Evolutionary conservation across 2,888 invertebrate genomes (phyloP).

Genomic region (Cheilosia grossa): DNA sequence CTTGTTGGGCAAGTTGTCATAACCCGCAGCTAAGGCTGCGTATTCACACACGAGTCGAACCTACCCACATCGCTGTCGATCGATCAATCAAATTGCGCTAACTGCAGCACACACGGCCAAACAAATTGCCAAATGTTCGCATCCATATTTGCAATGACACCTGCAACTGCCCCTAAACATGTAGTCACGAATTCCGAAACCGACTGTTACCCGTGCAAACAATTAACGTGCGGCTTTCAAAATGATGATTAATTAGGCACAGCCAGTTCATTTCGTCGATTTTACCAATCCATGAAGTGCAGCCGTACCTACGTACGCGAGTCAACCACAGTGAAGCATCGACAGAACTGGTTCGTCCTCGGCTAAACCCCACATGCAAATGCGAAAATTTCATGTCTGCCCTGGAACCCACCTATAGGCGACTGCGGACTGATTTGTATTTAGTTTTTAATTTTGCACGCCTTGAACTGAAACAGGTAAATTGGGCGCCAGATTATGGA

Average conservation of each 20-base stretch:
- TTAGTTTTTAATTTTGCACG: conserved; percentile 40
- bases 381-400: conserved; percentile 24
- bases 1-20: background rate
- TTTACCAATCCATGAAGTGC: background rate
- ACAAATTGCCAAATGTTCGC: conserved; percentile 22
- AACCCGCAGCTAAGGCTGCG: background rate
- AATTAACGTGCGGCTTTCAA: conserved; percentile 18
- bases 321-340: background rate
- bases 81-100: conserved; percentile 25
- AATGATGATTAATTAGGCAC: conserved; percentile 69
- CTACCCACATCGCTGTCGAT: conserved; percentile 14
- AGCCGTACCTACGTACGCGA: background rate
- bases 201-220: conserved; percentile 31
- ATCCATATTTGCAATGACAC: conserved; percentile 24
- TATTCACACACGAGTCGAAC: background rate
- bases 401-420: conserved; percentile 38
- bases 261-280: conserved; percentile 33
- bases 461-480: conserved; percentile 46
- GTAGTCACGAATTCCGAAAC: conserved; percentile 16
- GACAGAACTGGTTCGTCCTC: conserved; percentile 52
- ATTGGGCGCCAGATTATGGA: conserved; percentile 59
- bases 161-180: conserved; percentile 15
- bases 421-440: conserved; percentile 49
- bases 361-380: conserved; percentile 45
- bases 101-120: background rate